Conservation (phyloP, 2,113 vertebrate genomes). For the Gobiocypris rarus region DNA sequence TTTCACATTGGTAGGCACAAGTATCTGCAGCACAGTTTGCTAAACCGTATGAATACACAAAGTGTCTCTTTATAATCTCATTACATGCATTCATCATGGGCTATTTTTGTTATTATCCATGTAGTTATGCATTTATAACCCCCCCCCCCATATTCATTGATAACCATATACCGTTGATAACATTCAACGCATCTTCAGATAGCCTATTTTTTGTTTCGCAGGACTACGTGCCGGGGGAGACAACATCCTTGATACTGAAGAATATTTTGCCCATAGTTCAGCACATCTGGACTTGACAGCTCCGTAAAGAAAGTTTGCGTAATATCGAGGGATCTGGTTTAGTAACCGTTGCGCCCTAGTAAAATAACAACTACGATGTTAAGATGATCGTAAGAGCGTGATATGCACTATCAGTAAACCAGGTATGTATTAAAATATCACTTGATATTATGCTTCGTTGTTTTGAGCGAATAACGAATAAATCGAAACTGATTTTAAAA, state of each 20-base stretch:
- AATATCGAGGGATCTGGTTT: neutral
- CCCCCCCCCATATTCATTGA: neutral
- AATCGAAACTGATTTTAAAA: neutral
- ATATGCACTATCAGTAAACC: neutral
- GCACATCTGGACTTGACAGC: slow-evolving; percentile 20
- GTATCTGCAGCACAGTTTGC: neutral
- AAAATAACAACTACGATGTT: neutral
- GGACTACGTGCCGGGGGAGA: too few species aligned
- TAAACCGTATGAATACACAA: neutral
- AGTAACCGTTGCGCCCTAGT: neutral
- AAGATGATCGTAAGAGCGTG: neutral
- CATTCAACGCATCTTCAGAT: neutral
- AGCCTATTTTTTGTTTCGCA: neutral
- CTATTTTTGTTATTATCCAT: neutral
- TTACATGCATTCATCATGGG: neutral
- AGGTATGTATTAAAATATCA: neutral
- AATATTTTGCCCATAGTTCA: neutral
- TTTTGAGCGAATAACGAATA: neutral
- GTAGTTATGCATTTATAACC: neutral
- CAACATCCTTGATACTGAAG: neutral
- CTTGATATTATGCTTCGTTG: neutral
- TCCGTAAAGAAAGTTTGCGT: neutral
- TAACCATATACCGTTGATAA: too few species aligned
- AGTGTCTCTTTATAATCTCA: neutral
- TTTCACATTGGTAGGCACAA: neutral